Percentiles rank a stretch among this genome's conserved stretches.
Evolutionary conservation across 1,140 invertebrate genomes (phyloP).

Genomic region (Solen grandis): DNA sequence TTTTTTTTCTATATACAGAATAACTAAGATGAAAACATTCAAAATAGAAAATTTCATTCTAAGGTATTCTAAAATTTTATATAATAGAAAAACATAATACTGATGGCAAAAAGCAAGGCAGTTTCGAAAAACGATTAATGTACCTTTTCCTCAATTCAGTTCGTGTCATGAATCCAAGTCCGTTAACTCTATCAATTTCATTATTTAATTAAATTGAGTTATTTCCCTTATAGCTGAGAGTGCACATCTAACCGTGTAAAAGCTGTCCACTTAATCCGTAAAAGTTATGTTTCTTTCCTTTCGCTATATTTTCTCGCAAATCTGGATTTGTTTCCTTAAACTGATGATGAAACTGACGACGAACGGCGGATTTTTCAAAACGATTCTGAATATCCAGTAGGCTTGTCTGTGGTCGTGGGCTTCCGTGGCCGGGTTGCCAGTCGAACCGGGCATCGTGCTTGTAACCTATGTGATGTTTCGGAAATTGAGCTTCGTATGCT

Average conservation of each 20-base stretch:
- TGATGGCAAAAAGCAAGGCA: not conserved
- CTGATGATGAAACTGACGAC: slow-evolving; percentile 67
- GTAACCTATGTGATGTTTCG: slow-evolving; percentile 65
- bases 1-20: too few species aligned
- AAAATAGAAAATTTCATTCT: too few species aligned
- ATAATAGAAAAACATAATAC: too few species aligned
- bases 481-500: slow-evolving; percentile 71
- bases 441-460: slow-evolving; percentile 74
- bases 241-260: slow-evolving; percentile 66
- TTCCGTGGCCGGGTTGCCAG: slow-evolving; percentile 73
- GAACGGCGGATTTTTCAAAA: slow-evolving; percentile 72
- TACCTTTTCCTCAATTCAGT: not conserved
- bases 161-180: too few species aligned
- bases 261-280: slow-evolving; percentile 73
- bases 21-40: too few species aligned
- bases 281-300: slow-evolving; percentile 77
- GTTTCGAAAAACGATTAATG: not conserved
- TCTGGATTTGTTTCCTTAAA: slow-evolving; percentile 76
- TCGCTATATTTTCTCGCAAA: slow-evolving; percentile 72
- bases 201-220: not conserved
- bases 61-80: too few species aligned
- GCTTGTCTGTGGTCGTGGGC: slow-evolving; percentile 73
- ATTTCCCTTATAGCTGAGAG: slow-evolving; percentile 5
- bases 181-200: too few species aligned
- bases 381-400: slow-evolving; percentile 73